Conservation (phyloP, 2,888 invertebrate species). For the Ametastegia equiseti region DNA sequence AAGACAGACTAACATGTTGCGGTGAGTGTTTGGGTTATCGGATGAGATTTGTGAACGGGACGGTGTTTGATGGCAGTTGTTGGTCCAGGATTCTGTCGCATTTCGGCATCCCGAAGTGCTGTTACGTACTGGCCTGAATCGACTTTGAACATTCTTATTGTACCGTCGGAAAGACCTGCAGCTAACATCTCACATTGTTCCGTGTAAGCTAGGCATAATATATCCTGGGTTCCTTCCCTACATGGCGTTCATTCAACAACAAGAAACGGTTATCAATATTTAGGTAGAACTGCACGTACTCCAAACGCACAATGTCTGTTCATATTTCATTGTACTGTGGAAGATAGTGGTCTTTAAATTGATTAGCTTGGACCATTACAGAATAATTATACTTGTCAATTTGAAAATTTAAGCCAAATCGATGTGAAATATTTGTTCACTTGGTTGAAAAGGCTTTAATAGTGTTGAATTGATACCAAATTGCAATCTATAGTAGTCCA, state of each 20-base stretch:
- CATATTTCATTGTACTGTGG: no score
- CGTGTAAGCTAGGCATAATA: slow-evolving; percentile 81
- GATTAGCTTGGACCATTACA: no score
- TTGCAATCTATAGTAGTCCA: no score
- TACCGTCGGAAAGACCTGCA: slow-evolving; percentile 81
- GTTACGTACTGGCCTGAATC: slow-evolving; percentile 76
- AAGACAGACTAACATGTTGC: slow-evolving; percentile 78
- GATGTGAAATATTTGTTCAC: no score
- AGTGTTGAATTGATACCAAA: no score
- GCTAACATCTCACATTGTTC: slow-evolving; percentile 80
- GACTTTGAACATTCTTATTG: slow-evolving; percentile 78
- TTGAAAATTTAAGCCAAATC: no score
- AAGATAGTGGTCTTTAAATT: no score
- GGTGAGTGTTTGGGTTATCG: slow-evolving; percentile 79
- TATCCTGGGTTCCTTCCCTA: slow-evolving; percentile 78
- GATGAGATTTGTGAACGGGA: slow-evolving; percentile 79
- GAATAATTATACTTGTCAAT: no score
- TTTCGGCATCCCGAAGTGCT: slow-evolving; percentile 79
- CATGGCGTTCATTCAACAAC: background rate
- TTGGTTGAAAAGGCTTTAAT: no score
- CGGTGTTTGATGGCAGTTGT: slow-evolving; percentile 81
- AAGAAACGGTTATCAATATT: background rate
- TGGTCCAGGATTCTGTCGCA: slow-evolving; percentile 78
- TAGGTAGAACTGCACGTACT: no score
- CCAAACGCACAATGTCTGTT: no score